Percentiles rank a stretch among this genome's conserved stretches.
phyloP scores from a whole-genome alignment of 2,113 vertebrate species.

The Girardinichthys multiradiatus region DNA sequence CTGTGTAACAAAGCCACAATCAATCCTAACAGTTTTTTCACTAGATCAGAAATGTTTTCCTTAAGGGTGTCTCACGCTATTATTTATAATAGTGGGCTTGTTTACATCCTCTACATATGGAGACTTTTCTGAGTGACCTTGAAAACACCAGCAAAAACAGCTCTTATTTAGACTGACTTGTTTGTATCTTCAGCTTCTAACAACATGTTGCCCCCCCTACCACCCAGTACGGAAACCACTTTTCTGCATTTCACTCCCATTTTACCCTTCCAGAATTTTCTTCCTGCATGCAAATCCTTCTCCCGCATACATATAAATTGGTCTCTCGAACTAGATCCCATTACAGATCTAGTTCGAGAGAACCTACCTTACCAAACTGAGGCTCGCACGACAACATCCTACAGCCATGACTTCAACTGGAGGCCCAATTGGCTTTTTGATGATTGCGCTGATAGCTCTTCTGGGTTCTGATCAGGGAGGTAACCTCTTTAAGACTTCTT shows the following conservation, averaged over 20 bases:
- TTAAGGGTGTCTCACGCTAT: no score
- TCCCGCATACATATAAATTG: slow-evolving; percentile 32
- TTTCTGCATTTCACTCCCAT: neutral
- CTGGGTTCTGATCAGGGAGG: slow-evolving; percentile 48
- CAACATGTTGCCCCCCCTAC: neutral
- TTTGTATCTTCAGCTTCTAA: neutral
- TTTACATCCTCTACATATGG: neutral
- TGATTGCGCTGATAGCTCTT: slow-evolving; percentile 48
- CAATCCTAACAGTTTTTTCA: no score
- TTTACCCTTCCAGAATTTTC: slow-evolving; percentile 3
- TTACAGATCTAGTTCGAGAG: neutral
- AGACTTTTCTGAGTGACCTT: neutral
- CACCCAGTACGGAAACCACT: neutral
- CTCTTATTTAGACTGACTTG: neutral
- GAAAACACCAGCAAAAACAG: neutral
- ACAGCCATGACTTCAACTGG: slow-evolving; percentile 49
- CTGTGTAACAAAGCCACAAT: no score
- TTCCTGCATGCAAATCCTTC: slow-evolving; percentile 20
- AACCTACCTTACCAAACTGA: neutral
- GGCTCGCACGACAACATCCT: neutral
- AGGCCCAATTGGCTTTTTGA: slow-evolving; percentile 40
- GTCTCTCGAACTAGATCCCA: neutral
- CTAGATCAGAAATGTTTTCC: no score
- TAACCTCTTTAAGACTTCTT: slow-evolving; percentile 26
- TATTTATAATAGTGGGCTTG: neutral